phyloP scores from a whole-genome alignment of 92 coral and sea anemone genomes.

The Porites rus region DNA sequence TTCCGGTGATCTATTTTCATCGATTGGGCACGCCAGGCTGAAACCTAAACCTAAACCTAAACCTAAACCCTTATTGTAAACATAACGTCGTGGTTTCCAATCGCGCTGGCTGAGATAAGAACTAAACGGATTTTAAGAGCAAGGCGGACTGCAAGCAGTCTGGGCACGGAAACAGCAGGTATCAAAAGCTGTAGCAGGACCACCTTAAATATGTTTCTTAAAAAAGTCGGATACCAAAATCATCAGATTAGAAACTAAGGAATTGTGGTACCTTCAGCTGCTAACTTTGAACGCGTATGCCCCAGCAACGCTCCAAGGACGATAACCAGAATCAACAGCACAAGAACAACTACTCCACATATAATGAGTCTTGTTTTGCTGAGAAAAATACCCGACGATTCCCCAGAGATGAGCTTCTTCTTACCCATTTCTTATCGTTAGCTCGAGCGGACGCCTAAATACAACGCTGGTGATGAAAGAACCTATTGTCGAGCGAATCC shows the following conservation, averaged over 20 bases:
- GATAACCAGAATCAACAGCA: constrained; percentile 69
- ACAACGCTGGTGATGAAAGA: too few relatives aligned
- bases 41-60: too few relatives aligned
- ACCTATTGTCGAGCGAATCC: too few relatives aligned
- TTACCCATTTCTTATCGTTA: constrained; percentile 30
- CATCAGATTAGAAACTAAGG: background rate
- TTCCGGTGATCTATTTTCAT: too few relatives aligned
- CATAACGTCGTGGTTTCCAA: too few relatives aligned
- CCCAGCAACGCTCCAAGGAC: constrained; percentile 78
- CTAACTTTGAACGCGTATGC: constrained; percentile 1
- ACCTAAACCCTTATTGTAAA: too few relatives aligned
- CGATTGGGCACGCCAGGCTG: too few relatives aligned
- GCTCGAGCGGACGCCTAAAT: background rate
- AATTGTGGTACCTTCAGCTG: background rate
- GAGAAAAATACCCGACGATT: constrained; percentile 60
- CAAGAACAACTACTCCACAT: constrained; percentile 45
- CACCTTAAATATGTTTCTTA: background rate
- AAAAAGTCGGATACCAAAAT: background rate
- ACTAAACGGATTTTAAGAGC: too few relatives aligned
- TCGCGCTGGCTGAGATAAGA: too few relatives aligned
- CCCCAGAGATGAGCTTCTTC: constrained; percentile 26
- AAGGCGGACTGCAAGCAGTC: too few relatives aligned
- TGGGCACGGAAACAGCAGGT: too few relatives aligned
- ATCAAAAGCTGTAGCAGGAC: too few relatives aligned
- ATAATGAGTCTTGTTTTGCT: constrained; percentile 73